Conservation (phyloP, 1,140 invertebrate species). For the Eurosta solidaginis region DNA sequence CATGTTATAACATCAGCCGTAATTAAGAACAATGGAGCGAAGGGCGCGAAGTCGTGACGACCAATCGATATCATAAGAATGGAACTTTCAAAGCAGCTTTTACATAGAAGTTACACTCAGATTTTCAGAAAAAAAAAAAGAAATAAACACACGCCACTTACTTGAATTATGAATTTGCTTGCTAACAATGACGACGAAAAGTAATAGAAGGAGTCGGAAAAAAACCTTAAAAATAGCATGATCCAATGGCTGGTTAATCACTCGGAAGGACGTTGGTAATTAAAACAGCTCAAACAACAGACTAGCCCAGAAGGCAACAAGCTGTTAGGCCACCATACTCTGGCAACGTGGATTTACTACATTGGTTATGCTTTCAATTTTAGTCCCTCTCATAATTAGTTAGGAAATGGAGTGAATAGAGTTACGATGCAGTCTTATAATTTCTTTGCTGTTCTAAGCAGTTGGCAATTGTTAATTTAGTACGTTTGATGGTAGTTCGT, state of each 20-base stretch:
- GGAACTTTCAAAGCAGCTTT: background rate
- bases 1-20: background rate
- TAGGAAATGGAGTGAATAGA: slow-evolving; percentile 13
- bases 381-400: slow-evolving; percentile 15
- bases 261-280: slow-evolving; percentile 11
- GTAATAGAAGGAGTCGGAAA: background rate
- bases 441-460: background rate
- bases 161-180: background rate
- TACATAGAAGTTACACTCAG: background rate
- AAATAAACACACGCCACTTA: slow-evolving; percentile 3
- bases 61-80: background rate
- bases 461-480: no score
- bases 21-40: background rate
- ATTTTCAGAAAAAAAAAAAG: background rate
- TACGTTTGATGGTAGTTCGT: no score
- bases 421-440: background rate
- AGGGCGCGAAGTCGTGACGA: background rate
- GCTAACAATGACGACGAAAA: background rate
- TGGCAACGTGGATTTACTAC: background rate
- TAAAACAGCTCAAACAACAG: slow-evolving; percentile 10
- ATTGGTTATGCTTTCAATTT: slow-evolving; percentile 20
- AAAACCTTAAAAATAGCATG: no score
- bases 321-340: background rate
- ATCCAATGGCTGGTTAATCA: slow-evolving; percentile 26
- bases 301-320: background rate